Percentiles rank a stretch among this genome's conserved stretches.
These are phyloP conservation scores for Ophioninae sp. DNA, from an alignment of 2,888 invertebrate genomes.

Conservation along the genomic window DNA sequence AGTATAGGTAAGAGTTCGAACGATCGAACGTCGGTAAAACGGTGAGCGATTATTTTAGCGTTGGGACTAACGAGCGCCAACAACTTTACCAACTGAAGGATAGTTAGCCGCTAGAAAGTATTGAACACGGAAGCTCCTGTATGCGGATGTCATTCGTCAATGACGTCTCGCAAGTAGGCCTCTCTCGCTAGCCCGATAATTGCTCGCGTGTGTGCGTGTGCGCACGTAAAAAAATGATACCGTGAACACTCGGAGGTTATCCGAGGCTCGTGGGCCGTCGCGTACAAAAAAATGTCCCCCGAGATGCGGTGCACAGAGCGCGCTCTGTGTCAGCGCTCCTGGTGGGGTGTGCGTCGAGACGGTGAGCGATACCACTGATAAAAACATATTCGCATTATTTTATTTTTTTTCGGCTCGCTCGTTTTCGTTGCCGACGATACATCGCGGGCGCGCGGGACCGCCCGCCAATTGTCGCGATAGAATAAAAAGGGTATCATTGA, in stretches of 20 bases:
- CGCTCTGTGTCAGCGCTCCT: constrained; percentile 40
- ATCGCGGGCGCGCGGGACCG: not conserved
- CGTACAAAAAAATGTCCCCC: constrained; percentile 18
- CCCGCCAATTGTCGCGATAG: not conserved
- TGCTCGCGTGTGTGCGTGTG: not conserved
- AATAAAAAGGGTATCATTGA: not conserved
- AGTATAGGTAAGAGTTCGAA: no score
- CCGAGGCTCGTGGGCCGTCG: not conserved
- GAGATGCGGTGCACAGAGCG: constrained; percentile 28
- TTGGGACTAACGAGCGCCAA: no score
- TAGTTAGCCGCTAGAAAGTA: no score
- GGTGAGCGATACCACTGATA: constrained; percentile 8
- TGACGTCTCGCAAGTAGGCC: not conserved
- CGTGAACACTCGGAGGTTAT: constrained; percentile 10
- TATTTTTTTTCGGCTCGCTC: no score
- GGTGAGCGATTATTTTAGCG: no score
- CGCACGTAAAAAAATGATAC: constrained; percentile 23
- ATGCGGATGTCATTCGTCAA: no score
- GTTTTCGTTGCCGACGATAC: not conserved
- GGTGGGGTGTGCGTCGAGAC: constrained; percentile 29
- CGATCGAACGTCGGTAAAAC: no score
- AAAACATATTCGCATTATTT: not conserved
- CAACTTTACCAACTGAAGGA: no score
- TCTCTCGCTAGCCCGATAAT: not conserved
- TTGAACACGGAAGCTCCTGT: no score